phyloP scores from a whole-genome alignment of 2,888 invertebrate genomes.

The Drosophila melanosoma region DNA sequence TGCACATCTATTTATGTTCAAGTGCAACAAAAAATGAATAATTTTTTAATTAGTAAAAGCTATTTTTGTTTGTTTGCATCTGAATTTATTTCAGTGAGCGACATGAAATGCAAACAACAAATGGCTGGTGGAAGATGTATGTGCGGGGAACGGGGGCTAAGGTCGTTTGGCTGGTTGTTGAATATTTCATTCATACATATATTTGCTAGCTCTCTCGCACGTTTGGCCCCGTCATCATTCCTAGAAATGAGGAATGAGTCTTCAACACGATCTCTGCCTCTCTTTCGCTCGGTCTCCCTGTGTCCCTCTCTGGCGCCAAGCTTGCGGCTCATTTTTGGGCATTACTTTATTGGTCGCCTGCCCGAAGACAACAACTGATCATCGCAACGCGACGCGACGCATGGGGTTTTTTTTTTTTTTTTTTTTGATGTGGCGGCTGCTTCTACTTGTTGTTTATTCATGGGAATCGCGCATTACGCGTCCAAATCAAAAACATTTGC shows the following conservation, averaged over 20 bases:
- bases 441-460: slow-evolving; percentile 23
- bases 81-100: not conserved
- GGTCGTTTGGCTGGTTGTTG: slow-evolving; percentile 60
- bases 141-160: slow-evolving; percentile 24
- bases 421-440: not conserved
- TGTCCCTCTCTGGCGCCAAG: not conserved
- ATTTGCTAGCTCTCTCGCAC: slow-evolving; percentile 13
- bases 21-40: not conserved
- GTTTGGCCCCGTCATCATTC: slow-evolving; percentile 77
- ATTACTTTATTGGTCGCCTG: slow-evolving; percentile 12
- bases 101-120: not conserved
- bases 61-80: not conserved
- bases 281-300: not conserved
- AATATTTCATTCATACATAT: slow-evolving; percentile 73
- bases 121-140: not conserved
- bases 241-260: slow-evolving; percentile 79
- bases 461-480: slow-evolving; percentile 42
- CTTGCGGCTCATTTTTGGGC: slow-evolving; percentile 26
- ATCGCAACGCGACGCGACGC: not conserved
- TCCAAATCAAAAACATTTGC: not conserved
- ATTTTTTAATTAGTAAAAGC: not conserved
- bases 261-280: slow-evolving; percentile 8
- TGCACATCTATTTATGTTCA: not conserved
- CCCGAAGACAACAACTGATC: slow-evolving; percentile 1
- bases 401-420: not conserved